Conservation (phyloP, 1,140 invertebrate genomes). For the Halictus rubicundus region DNA sequence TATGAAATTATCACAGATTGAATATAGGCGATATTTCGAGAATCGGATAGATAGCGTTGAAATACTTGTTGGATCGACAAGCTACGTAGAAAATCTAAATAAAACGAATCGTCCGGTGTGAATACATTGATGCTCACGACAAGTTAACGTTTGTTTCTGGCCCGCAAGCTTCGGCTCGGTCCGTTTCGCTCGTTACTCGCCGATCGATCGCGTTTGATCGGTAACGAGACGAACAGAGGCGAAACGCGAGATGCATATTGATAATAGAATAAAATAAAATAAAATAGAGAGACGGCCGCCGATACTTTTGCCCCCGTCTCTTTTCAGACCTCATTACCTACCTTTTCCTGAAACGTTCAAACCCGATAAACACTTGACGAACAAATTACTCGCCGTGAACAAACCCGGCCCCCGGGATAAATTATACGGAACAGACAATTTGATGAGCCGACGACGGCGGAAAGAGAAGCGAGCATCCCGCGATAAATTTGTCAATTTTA, state of each 20-base stretch:
- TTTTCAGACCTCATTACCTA: slow-evolving; percentile 64
- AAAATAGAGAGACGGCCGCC: slow-evolving; percentile 19
- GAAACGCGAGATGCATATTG: slow-evolving; percentile 38
- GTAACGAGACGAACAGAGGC: neutral
- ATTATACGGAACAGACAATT: slow-evolving; percentile 59
- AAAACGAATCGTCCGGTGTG: no score
- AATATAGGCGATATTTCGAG: no score
- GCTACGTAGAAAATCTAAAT: no score
- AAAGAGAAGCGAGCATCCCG: slow-evolving; percentile 34
- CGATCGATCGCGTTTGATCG: slow-evolving; percentile 36
- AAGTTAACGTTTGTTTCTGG: neutral
- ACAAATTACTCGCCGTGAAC: slow-evolving; percentile 66
- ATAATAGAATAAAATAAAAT: slow-evolving; percentile 37
- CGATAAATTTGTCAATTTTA: slow-evolving; percentile 68
- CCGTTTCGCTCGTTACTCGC: slow-evolving; percentile 23
- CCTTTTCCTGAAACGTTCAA: slow-evolving; percentile 56
- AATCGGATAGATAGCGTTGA: no score
- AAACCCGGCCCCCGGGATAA: slow-evolving; percentile 47
- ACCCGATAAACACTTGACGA: slow-evolving; percentile 66
- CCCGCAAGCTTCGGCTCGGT: neutral
- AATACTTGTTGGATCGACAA: no score
- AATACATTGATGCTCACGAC: neutral
- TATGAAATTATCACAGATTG: no score
- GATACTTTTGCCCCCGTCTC: slow-evolving; percentile 57
- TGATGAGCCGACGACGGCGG: slow-evolving; percentile 39